Base-by-base conservation (phyloP, 2,888 invertebrate species). In the Leptarthrus brevirostris region DNA sequence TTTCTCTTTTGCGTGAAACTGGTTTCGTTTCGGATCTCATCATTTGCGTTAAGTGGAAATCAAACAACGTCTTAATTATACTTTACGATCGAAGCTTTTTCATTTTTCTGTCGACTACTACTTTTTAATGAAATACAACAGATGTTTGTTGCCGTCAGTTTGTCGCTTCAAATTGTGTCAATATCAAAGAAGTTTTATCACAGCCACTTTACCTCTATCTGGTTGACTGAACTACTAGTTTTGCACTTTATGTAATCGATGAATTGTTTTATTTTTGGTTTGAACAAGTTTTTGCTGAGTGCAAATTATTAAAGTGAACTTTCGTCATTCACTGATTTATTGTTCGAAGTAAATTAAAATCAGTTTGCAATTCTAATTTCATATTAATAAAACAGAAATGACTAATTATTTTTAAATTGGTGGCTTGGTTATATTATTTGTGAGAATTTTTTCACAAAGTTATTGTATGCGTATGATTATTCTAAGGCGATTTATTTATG, bases 301-400 rank as follows among this genome's bases (percentile, higher is more conserved):
- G 58, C 36, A 36, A 56, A 36, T 34, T 58, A 58, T 58, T 58
- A 58, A n/a, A 8, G 58, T 18, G 10, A 16, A 58, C 58, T 58
- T 56, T 58, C 58, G 20, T 36, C 58, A 58, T 58, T 58, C 30
- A 8, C 58, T 58, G 58, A 40, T 34, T 34, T 58, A 58, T 58
- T 58, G 14, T 36, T 58, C n/a, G 10, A 12, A 12, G 0, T 1
- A 40, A 40, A 40, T 40, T 30, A n/a, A 40, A 40, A 12, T 12
- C 3, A 6, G 8, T 6, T 40, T 12, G 40, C n/a, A 40, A 12
- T 30, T 30, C 30, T 30, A 30, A 8, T 30, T 6, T 30, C 8
- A 30, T 30, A 30, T 30, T 30, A 8, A 30, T 30, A 30, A 30
- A 30, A 30, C 30, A 8, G 30, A 8, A 6, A 30, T 30, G 30